Evolutionary conservation across 2,888 invertebrate species (phyloP).

Genomic region (Carterocephalus palaemon): DNA sequence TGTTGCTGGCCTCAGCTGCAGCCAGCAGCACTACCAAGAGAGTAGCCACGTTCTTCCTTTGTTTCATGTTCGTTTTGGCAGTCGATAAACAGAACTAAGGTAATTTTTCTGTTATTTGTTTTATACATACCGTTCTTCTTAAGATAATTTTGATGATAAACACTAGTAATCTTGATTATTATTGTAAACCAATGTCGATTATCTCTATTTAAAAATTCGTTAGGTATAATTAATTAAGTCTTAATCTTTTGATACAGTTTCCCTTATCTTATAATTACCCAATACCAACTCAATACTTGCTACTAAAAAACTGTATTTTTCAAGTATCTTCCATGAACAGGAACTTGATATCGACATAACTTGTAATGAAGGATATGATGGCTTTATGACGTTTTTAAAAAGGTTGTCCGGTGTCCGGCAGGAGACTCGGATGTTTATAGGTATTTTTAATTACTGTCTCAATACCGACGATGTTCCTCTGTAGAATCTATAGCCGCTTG

Average conservation of each 20-base stretch:
- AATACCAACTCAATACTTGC: too few species aligned
- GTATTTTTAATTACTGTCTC: too few species aligned
- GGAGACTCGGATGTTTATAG: too few species aligned
- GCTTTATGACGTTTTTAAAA: too few species aligned
- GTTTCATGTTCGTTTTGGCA: constrained; percentile 46
- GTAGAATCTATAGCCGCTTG: not conserved
- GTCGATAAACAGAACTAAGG: constrained; percentile 21
- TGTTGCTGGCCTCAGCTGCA: constrained; percentile 48
- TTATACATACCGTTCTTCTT: constrained; percentile 37
- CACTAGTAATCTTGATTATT: constrained; percentile 37
- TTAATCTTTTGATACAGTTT: too few species aligned
- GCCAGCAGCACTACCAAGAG: constrained; percentile 46
- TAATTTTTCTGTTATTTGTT: constrained; percentile 36
- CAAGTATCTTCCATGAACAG: too few species aligned
- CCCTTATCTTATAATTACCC: constrained; percentile 1
- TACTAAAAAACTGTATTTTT: too few species aligned
- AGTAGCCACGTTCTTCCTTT: constrained; percentile 47
- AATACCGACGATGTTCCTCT: not conserved
- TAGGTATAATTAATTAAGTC: constrained; percentile 19
- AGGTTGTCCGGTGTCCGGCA: too few species aligned
- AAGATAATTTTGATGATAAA: constrained; percentile 42
- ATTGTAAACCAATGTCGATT: constrained; percentile 34
- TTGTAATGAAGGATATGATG: too few species aligned
- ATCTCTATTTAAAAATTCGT: constrained; percentile 8
- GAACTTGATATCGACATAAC: too few species aligned